Percentiles rank a stretch among this genome's conserved stretches.
phyloP scores from a whole-genome alignment of 1,140 invertebrate genomes.

The Drusus annulatus region DNA sequence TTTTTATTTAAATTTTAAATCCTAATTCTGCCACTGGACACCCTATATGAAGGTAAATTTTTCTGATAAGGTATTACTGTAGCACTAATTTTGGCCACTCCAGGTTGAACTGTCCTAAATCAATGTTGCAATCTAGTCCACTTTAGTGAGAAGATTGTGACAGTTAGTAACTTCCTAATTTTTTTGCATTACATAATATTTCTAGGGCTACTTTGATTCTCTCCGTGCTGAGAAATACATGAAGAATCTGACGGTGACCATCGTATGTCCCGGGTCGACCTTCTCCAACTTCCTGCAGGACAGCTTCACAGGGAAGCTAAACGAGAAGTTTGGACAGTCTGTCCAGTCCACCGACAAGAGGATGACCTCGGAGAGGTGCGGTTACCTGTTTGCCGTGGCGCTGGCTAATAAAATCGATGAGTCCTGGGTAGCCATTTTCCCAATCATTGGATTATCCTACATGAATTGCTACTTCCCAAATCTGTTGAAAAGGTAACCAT shows the following conservation, averaged over 20 bases:
- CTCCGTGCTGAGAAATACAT: constrained; percentile 76
- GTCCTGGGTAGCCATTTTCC: constrained; percentile 82
- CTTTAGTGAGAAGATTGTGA: no score
- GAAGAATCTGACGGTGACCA: constrained; percentile 76
- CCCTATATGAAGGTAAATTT: no score
- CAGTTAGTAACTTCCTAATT: no score
- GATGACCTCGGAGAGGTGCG: constrained; percentile 82
- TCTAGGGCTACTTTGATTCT: constrained; percentile 80
- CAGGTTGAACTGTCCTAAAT: no score
- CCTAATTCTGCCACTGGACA: no score
- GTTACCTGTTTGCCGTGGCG: constrained; percentile 79
- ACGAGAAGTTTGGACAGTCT: constrained; percentile 74
- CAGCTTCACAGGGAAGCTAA: constrained; percentile 78
- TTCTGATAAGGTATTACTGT: no score
- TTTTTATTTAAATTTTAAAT: no score
- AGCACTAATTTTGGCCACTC: no score
- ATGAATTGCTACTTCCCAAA: constrained; percentile 77
- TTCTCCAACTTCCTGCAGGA: constrained; percentile 81
- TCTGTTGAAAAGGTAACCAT: constrained; percentile 71
- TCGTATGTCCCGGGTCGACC: constrained; percentile 85
- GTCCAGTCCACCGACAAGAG: constrained; percentile 72
- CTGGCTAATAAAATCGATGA: constrained; percentile 84
- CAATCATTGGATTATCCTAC: constrained; percentile 78
- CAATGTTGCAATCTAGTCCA: no score
- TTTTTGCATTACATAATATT: constrained; percentile 20